Base-by-base conservation (phyloP, 2,888 invertebrate species). In the Hylaea fasciaria region DNA sequence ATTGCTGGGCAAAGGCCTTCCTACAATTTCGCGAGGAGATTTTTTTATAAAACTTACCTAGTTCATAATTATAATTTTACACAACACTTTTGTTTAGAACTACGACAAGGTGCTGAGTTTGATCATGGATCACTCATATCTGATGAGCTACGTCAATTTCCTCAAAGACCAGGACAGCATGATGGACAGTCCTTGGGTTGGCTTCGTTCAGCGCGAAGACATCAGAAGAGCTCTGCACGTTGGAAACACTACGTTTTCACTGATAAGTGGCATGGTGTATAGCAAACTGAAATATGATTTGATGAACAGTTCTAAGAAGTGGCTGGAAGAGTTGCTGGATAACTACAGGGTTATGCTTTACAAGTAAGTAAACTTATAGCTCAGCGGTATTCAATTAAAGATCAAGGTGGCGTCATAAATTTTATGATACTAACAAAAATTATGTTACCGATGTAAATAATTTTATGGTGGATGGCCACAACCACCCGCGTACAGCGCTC, bases 331-430 rank as follows among this genome's bases (percentile, higher is more conserved):
- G 60, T 74, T 94, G 3, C 70, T 94, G 12, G 93, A 94, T 62
- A 89, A 93, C 67, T 93, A 93, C 64, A 83, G 72, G 73, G 94
- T 94, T 41, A 86, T 95, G 91, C 84, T 94, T 49, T 95, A 94
- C 81, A 94, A 93, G 87, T 95, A 89, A 74, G 90, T 83, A 1
- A 5, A 12, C 0, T 12, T 12, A 22, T 22, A 22, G 22, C 22
- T n/a, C n/a, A n/a, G n/a, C n/a, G n/a, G n/a, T n/a, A 22, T 12
- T 12, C 10, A 39, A n/a, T 39, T 39, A n/a, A n/a, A n/a, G 12
- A 2, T 35, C 9, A 35, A 35, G 11, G 5, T 22, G 22, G 5
- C 22, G n/a, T n/a, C n/a, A n/a, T n/a, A n/a, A n/a, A n/a, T n/a
- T n/a, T n/a, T n/a, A n/a, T n/a, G n/a, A n/a, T n/a, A n/a, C n/a